A percentile compares a stretch with the other conserved stretches of the same genome.
phyloP scores from a whole-genome alignment of 2,113 vertebrate genomes.

The Porphyrio hochstetteri region DNA sequence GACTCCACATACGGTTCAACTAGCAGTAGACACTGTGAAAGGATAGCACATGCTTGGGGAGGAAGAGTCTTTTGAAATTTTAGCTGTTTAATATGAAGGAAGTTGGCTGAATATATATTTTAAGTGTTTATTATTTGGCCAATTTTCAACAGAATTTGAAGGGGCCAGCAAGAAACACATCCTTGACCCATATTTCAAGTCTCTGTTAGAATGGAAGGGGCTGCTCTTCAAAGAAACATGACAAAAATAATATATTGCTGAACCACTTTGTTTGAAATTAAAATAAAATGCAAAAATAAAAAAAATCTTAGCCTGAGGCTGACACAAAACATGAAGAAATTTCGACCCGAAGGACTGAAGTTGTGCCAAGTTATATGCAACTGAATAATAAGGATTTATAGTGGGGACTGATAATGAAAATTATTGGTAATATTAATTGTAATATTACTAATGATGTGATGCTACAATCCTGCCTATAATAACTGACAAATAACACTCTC shows the following conservation, averaged over 20 bases:
- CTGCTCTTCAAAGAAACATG: conserved; percentile 13
- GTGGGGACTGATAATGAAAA: neutral
- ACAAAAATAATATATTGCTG: neutral
- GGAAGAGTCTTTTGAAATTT: conserved; percentile 16
- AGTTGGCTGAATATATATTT: neutral
- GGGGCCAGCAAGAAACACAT: neutral
- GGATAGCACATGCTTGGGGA: neutral
- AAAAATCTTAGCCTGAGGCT: neutral
- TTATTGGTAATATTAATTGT: neutral
- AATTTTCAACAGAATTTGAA: conserved; percentile 32
- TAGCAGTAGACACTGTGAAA: neutral
- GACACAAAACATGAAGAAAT: neutral
- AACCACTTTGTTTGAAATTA: neutral
- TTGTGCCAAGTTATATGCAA: neutral
- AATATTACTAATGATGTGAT: neutral
- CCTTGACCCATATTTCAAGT: neutral
- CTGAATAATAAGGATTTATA: neutral
- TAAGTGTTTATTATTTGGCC: conserved; percentile 29
- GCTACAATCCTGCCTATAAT: neutral
- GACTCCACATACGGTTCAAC: neutral
- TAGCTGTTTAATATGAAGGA: conserved; percentile 21
- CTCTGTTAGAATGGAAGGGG: neutral
- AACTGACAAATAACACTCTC: neutral
- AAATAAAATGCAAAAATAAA: neutral
- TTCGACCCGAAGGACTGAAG: neutral